phyloP scores from a whole-genome alignment of 1,140 invertebrate species.

The Anadara kagoshimensis region DNA sequence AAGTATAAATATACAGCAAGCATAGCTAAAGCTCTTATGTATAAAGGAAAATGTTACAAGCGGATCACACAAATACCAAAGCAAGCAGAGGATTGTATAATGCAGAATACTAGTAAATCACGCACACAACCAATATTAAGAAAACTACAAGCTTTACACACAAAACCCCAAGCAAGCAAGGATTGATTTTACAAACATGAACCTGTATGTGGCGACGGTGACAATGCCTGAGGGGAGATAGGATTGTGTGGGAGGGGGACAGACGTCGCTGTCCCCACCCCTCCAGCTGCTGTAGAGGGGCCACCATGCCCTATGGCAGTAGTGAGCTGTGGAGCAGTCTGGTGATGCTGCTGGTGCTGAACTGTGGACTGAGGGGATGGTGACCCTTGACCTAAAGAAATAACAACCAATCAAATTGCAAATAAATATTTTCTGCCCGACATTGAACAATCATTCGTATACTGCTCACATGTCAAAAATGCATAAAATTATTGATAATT shows the following conservation, averaged over 20 bases:
- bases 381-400: constrained; percentile 48
- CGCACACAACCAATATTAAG: too few species aligned
- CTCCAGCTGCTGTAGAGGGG: constrained; percentile 10
- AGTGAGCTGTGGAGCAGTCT: constrained; percentile 18
- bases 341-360: constrained; percentile 47
- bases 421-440: constrained; percentile 13
- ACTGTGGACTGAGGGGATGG: constrained; percentile 47
- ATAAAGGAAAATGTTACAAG: too few species aligned
- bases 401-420: constrained; percentile 39
- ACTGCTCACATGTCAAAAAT: constrained; percentile 2
- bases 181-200: constrained; percentile 23
- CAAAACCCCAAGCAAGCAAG: too few species aligned
- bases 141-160: too few species aligned
- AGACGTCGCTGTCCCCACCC: constrained; percentile 29
- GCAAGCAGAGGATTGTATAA: too few species aligned
- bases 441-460: neutral
- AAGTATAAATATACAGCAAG: too few species aligned
- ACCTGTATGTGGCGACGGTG: constrained; percentile 36
- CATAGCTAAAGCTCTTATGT: too few species aligned
- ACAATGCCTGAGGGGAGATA: constrained; percentile 44
- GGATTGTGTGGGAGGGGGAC: constrained; percentile 24
- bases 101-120: too few species aligned
- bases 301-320: constrained; percentile 18
- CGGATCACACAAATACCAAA: too few species aligned
- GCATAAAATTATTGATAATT: too few species aligned